Evolutionary conservation across 2,888 invertebrate species (phyloP).

Genomic region (Coelinius sp.): DNA sequence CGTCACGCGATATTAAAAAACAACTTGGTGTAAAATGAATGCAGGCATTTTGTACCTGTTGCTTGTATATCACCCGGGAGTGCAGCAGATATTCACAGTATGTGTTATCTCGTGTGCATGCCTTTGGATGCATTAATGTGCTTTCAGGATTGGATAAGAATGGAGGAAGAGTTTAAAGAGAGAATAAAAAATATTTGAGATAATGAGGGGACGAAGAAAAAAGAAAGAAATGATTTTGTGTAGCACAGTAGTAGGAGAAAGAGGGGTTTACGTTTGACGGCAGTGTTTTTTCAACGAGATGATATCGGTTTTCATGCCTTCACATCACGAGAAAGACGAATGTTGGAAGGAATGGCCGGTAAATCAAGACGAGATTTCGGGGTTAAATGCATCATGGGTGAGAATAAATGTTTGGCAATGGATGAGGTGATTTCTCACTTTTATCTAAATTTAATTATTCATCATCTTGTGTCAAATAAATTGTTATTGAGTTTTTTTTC

Average conservation of each 20-base stretch:
- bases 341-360: slow-evolving; percentile 62
- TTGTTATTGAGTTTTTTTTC: too few species aligned
- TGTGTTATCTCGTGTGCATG: background rate
- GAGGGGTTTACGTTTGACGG: slow-evolving; percentile 60
- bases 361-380: slow-evolving; percentile 56
- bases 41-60: slow-evolving; percentile 26
- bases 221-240: slow-evolving; percentile 50
- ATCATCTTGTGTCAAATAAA: too few species aligned
- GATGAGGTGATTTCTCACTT: background rate
- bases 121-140: background rate
- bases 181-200: background rate
- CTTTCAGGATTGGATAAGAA: slow-evolving; percentile 25
- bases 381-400: background rate
- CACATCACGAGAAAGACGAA: slow-evolving; percentile 59
- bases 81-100: background rate
- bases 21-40: slow-evolving; percentile 1
- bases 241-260: slow-evolving; percentile 56
- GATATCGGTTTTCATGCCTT: slow-evolving; percentile 55
- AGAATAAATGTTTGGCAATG: slow-evolving; percentile 31
- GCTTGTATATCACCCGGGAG: slow-evolving; percentile 4
- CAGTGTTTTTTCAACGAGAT: slow-evolving; percentile 64
- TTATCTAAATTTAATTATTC: background rate
- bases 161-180: slow-evolving; percentile 35
- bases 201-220: too few species aligned
- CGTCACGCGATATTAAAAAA: slow-evolving; percentile 23